phyloP scores from a whole-genome alignment of 2,797 vertebrate species.

The Chromobotia macracanthus region DNA sequence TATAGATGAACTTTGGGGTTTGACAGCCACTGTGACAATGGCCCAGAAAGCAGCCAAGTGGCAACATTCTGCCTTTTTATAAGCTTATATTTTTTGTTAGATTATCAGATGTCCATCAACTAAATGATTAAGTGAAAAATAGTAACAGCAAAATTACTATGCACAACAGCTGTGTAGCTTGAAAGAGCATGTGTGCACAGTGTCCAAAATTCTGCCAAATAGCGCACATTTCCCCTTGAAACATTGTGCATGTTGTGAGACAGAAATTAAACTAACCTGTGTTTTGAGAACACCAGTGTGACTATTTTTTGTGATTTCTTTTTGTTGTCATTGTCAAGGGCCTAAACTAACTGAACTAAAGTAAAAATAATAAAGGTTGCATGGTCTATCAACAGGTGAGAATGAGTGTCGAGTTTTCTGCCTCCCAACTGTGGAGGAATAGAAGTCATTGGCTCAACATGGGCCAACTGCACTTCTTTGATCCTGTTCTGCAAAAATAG shows the following conservation, averaged over 20 bases:
- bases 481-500: constrained; percentile 55
- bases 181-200: not conserved
- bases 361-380: not conserved
- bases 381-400: not conserved
- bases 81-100: not conserved
- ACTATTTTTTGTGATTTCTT: no score
- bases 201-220: no score
- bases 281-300: no score
- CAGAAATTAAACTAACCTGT: no score
- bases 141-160: not conserved
- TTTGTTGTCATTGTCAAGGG: no score
- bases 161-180: not conserved
- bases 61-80: not conserved
- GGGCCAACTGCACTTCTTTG: constrained; percentile 52
- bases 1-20: constrained; percentile 37
- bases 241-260: no score
- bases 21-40: constrained; percentile 21
- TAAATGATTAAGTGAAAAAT: not conserved
- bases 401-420: constrained; percentile 50
- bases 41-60: not conserved
- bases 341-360: no score
- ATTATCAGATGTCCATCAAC: not conserved
- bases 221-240: no score
- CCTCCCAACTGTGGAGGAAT: constrained; percentile 55
- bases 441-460: constrained; percentile 44